Evolutionary conservation across 2,113 vertebrate genomes (phyloP).

Genomic region (Aegithalos caudatus): DNA sequence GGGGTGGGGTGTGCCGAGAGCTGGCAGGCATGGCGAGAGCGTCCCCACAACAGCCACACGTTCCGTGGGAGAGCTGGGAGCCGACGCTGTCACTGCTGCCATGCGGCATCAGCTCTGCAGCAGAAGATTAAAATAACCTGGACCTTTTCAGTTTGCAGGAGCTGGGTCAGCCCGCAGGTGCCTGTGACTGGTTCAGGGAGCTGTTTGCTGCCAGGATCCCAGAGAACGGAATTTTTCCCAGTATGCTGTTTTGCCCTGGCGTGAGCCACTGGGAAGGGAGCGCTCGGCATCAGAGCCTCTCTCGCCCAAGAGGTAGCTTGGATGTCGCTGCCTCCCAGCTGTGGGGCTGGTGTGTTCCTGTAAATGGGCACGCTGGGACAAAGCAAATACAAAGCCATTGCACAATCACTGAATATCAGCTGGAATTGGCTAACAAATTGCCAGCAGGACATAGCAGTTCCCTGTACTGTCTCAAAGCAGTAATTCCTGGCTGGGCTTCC

Average conservation of each 20-base stretch:
- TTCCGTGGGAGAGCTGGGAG: neutral
- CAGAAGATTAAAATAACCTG: neutral
- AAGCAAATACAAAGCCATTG: neutral
- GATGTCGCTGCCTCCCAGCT: accelerated
- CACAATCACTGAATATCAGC: neutral
- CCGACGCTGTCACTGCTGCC: accelerated
- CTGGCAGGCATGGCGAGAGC: accelerated
- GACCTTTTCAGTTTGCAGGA: neutral
- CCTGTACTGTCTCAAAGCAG: neutral
- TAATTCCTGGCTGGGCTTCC: neutral
- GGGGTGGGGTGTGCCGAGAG: accelerated
- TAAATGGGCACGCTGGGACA: neutral
- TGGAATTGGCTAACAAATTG: neutral
- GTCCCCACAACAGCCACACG: neutral
- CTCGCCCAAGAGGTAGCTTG: accelerated
- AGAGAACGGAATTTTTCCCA: neutral
- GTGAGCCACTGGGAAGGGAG: accelerated
- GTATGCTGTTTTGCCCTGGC: neutral
- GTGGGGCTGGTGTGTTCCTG: accelerated
- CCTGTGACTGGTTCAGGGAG: neutral
- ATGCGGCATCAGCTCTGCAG: accelerated
- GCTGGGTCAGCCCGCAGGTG: neutral
- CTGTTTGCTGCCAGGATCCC: neutral
- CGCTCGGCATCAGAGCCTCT: accelerated
- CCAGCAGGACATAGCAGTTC: neutral